Conservation (phyloP, 2,797 vertebrate genomes). For the Parotocinclus haroldoi region DNA sequence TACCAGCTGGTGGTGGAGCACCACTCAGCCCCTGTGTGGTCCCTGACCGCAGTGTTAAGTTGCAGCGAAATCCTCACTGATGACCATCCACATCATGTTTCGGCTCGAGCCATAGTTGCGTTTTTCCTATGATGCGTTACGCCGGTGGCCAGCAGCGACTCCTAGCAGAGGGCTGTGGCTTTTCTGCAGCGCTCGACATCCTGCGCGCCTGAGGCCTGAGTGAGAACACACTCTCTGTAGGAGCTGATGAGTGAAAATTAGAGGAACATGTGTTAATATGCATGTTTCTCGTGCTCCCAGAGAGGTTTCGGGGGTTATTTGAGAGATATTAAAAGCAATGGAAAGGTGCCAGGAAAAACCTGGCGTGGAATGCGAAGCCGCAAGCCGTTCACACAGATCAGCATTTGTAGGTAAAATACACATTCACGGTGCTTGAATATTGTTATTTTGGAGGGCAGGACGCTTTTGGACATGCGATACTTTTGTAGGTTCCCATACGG, state of each 20-base stretch:
- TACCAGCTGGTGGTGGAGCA: conserved; percentile 1
- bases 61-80: conserved; percentile 13
- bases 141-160: neutral
- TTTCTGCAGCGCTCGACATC: conserved; percentile 29
- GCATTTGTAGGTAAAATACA: conserved; percentile 39
- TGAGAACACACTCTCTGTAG: conserved; percentile 25
- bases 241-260: conserved; percentile 43
- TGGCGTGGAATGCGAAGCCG: conserved; percentile 30
- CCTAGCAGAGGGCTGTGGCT: conserved; percentile 19
- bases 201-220: conserved; percentile 17
- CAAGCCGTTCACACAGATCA: conserved; percentile 38
- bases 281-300: conserved; percentile 23
- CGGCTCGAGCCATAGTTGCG: conserved; percentile 6
- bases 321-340: conserved; percentile 40
- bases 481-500: conserved; percentile 5
- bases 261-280: conserved; percentile 41
- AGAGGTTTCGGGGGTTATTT: conserved; percentile 33
- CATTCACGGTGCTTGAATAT: conserved; percentile 27
- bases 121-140: neutral
- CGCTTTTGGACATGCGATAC: conserved; percentile 15
- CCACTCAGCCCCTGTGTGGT: conserved; percentile 39
- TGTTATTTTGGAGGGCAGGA: conserved; percentile 39
- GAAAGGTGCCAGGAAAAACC: conserved; percentile 28
- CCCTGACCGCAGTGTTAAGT: conserved; percentile 22
- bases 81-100: conserved; percentile 13